These are phyloP conservation scores for Dendronephthya gigantea DNA, from an alignment of 64 coral and sea anemone genomes.

Conservation along the genomic window DNA sequence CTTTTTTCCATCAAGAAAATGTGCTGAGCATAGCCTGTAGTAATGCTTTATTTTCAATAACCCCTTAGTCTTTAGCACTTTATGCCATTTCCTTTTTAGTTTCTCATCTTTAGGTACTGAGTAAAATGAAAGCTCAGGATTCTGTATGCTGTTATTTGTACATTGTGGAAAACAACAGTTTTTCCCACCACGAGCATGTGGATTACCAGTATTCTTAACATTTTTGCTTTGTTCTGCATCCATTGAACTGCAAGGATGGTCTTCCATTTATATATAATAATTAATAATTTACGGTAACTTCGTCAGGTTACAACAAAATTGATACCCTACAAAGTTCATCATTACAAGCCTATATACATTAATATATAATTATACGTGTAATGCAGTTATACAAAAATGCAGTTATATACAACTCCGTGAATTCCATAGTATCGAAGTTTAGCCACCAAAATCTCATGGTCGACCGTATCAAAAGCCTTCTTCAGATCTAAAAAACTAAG, in stretches of 20 bases:
- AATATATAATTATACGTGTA: too few relatives aligned
- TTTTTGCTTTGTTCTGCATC: background rate
- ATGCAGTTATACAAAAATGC: too few relatives aligned
- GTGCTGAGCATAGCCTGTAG: background rate
- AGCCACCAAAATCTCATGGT: too few relatives aligned
- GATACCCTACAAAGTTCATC: too few relatives aligned
- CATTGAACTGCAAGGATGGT: background rate
- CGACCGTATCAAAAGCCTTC: too few relatives aligned
- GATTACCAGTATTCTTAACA: background rate
- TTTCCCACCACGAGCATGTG: background rate
- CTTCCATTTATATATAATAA: background rate
- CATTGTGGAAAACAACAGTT: background rate
- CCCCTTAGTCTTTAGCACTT: background rate
- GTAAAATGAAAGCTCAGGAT: background rate
- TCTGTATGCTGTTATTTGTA: background rate
- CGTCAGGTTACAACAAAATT: too few relatives aligned
- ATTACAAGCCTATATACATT: too few relatives aligned
- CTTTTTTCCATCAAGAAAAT: background rate
- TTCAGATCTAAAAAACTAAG: too few relatives aligned
- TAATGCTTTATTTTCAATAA: background rate
- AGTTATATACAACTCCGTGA: too few relatives aligned
- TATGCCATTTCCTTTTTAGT: background rate
- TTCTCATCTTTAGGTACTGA: background rate
- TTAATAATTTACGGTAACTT: too few relatives aligned
- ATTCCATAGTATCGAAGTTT: too few relatives aligned